Conservation (phyloP, 2,113 vertebrate genomes). For the Scortum barcoo region DNA sequence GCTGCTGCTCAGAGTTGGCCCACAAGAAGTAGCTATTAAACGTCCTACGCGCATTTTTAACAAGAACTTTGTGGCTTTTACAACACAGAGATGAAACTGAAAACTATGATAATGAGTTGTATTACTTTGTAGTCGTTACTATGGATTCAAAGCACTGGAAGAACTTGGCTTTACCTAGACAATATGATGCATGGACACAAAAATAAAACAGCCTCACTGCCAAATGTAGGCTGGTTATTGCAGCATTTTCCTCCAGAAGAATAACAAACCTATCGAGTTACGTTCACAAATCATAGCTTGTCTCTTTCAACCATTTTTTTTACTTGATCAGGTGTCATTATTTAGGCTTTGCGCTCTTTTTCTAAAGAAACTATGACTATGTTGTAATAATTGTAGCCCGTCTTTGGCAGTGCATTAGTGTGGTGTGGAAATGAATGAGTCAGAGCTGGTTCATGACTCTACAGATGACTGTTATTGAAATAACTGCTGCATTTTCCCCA, state of each 20-base stretch:
- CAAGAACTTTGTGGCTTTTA: conserved; percentile 19
- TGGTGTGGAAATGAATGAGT: conserved; percentile 43
- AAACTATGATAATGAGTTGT: conserved; percentile 17
- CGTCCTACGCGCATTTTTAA: conserved; percentile 11
- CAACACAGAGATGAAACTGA: conserved; percentile 9
- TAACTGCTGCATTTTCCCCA: conserved; percentile 11
- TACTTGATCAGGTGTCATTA: not conserved
- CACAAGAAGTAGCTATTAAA: conserved; percentile 13
- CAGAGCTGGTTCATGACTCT: conserved; percentile 23
- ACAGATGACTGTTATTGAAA: conserved; percentile 30
- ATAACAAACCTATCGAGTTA: not conserved
- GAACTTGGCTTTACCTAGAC: not conserved
- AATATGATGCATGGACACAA: not conserved
- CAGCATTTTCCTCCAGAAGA: not conserved
- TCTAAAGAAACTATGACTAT: not conserved
- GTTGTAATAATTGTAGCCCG: conserved; percentile 6
- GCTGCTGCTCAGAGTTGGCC: conserved; percentile 1
- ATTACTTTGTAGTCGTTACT: conserved; percentile 16
- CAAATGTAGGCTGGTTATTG: not conserved
- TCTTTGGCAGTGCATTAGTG: conserved; percentile 16
- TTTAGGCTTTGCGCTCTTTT: not conserved
- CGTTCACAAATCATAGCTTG: not conserved
- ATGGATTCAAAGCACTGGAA: not conserved
- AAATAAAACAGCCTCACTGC: not conserved
- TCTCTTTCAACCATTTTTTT: not conserved